Base-by-base conservation (phyloP, 2,797 vertebrate species). In the Oryzias sinensis region DNA sequence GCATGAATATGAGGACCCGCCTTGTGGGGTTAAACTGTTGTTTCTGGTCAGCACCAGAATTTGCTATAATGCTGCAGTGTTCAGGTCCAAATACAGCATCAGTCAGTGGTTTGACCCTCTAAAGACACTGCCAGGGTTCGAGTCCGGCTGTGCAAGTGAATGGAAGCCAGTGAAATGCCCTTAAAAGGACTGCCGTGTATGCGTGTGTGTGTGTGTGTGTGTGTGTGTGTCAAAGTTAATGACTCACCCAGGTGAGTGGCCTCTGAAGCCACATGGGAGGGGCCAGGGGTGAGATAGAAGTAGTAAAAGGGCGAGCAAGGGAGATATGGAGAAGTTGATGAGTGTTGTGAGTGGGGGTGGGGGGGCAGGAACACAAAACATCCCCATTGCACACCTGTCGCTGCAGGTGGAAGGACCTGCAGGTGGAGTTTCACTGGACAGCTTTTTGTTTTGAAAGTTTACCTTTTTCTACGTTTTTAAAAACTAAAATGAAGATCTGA, bases 371-470 rank as follows among this genome's bases (percentile, higher is more conserved):
- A 44, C 11, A 14, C 15, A 50, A 51, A 49, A 40, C 52, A 52
- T 29, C 75, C 58, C 67, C 69, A 68, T 76, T 55, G 56, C 18
- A 55, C 82, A 80, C 74, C 79, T 82, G 84, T 70, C 65, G 53
- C 55, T 52, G 33, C 68, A 76, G 74, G 70, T 72, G 59, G 62
- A 41, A 43, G 65, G 51, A 52, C 49, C n/a, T n/a, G 20, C 56
- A 25, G 27, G 18, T 58, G 54, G 55, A 61, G 15, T 60, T 67
- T 62, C 6, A 15, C 22, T 18, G 53, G 27, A 47, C 18, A 37
- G 56, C n/a, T 3, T n/a, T 42, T 54, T 16, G 29, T 43, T 17
- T 24, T 33, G 33, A 43, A 59, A 5, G 18, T 20, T 0, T 24
- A 43, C 18, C 17, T 11, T 25, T 44, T 52, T 56, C 0, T 24